A percentile compares a stretch with the other conserved stretches of the same genome.
These are phyloP conservation scores for Semaprochilodus insignis DNA, from an alignment of 2,797 vertebrate genomes.

Conservation along the genomic window DNA sequence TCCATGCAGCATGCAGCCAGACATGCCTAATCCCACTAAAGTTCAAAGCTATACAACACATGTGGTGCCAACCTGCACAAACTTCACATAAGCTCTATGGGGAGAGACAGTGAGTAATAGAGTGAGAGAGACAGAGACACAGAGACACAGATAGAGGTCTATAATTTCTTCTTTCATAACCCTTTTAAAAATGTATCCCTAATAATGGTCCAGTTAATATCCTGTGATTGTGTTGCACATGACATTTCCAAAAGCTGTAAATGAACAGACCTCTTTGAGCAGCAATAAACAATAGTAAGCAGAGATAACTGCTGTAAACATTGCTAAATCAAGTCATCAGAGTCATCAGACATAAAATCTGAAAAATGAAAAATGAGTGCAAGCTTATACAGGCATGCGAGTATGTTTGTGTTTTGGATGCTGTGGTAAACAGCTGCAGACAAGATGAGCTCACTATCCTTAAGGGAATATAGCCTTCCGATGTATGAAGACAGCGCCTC, in stretches of 20 bases:
- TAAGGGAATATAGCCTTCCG: conserved; percentile 36
- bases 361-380: not conserved
- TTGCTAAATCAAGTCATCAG: conserved; percentile 33
- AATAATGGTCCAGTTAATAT: not conserved
- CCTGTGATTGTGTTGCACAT: not conserved
- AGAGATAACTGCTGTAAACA: not conserved
- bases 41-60: conserved; percentile 74
- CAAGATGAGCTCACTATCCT: conserved; percentile 54
- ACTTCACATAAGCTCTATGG: conserved; percentile 59
- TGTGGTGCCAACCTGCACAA: conserved; percentile 77
- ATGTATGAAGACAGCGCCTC: conserved; percentile 42
- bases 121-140: conserved; percentile 18
- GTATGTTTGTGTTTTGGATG: conserved; percentile 32
- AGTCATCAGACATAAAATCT: not conserved
- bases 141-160: not conserved
- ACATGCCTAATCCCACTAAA: conserved; percentile 71
- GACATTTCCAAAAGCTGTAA: not conserved
- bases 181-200: not conserved
- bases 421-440: conserved; percentile 58
- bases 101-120: conserved; percentile 42
- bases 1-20: conserved; percentile 60
- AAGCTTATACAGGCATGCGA: not conserved
- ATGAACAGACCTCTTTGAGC: not conserved
- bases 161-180: not conserved
- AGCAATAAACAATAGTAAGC: not conserved